Conservation (phyloP, 2,797 vertebrate species). For the Coilia nasus region DNA sequence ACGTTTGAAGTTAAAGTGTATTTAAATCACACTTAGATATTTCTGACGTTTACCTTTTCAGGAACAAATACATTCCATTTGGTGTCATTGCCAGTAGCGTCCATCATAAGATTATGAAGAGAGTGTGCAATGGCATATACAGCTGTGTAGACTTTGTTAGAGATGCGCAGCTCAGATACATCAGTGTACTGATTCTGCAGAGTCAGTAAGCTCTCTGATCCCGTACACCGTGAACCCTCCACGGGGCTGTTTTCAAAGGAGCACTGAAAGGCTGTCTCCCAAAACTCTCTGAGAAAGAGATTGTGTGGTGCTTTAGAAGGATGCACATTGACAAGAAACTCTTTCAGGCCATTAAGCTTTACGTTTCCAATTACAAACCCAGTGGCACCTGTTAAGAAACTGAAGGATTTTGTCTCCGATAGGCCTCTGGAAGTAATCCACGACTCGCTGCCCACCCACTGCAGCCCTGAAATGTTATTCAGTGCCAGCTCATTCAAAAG, state of each 20-base stretch:
- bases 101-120: conserved; percentile 45
- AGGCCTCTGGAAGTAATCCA: conserved; percentile 50
- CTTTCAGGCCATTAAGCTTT: conserved; percentile 43
- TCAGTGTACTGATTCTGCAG: conserved; percentile 48
- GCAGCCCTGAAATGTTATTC: conserved; percentile 46
- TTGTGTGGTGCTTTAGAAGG: conserved; percentile 43
- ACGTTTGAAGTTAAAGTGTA: background rate
- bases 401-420: conserved; percentile 31
- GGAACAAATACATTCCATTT: background rate
- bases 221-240: conserved; percentile 37
- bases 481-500: conserved; percentile 47
- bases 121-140: conserved; percentile 51
- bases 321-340: conserved; percentile 48
- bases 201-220: conserved; percentile 40
- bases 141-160: conserved; percentile 48
- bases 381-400: conserved; percentile 47
- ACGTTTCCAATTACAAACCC: conserved; percentile 53
- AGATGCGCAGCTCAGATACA: conserved; percentile 44
- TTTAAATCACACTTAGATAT: background rate
- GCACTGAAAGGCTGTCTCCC: conserved; percentile 46
- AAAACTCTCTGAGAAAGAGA: conserved; percentile 47
- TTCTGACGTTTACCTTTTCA: conserved; percentile 32
- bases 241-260: conserved; percentile 24
- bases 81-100: background rate
- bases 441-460: conserved; percentile 56